phyloP scores from a whole-genome alignment of 2,113 vertebrate species.

The Microcebus tavaratra region DNA sequence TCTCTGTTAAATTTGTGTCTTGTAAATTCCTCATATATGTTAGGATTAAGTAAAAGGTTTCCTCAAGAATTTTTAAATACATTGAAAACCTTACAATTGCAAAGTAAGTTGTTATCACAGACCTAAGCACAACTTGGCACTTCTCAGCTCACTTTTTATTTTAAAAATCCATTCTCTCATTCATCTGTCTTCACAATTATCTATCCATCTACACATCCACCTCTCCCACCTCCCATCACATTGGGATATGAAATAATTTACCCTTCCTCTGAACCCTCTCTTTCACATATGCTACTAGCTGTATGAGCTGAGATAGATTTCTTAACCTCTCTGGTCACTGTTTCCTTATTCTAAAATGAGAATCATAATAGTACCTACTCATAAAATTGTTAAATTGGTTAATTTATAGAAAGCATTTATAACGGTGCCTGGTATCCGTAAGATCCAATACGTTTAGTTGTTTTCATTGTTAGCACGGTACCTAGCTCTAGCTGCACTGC shows the following conservation, averaged over 20 bases:
- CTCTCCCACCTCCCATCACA: not conserved
- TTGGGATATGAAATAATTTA: not conserved
- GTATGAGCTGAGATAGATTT: not conserved
- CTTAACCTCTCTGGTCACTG: not conserved
- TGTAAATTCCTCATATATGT: not conserved
- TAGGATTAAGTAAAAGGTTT: not conserved
- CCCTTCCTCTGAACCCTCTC: not conserved
- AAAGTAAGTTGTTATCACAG: not conserved
- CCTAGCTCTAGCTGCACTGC: not conserved
- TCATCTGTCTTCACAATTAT: not conserved
- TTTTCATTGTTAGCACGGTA: not conserved
- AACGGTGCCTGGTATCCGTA: not conserved
- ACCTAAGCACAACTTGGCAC: not conserved
- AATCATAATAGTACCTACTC: not conserved
- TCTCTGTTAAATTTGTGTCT: not conserved
- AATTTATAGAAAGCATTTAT: not conserved
- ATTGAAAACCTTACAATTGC: not conserved
- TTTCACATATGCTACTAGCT: not conserved
- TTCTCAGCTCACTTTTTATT: not conserved
- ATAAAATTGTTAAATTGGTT: not conserved
- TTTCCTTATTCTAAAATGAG: not conserved
- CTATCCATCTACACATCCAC: not conserved
- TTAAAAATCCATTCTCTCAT: not conserved
- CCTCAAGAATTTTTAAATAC: conserved; percentile 31
- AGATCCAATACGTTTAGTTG: not conserved